Evolutionary conservation across 2,797 vertebrate genomes (phyloP).

Genomic region (Helostoma temminkii): DNA sequence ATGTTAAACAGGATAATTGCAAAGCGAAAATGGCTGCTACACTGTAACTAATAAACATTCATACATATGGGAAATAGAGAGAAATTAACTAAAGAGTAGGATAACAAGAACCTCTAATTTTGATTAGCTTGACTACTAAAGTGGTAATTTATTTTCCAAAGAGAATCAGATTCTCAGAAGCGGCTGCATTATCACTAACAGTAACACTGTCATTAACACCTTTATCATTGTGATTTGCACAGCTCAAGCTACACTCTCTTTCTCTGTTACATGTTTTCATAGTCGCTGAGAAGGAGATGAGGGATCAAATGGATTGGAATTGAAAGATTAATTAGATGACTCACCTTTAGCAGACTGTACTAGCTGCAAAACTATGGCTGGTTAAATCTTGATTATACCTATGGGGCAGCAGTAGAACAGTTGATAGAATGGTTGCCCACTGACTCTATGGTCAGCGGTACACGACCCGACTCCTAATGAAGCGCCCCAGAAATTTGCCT

Average conservation of each 20-base stretch:
- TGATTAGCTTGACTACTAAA: slow-evolving; percentile 54
- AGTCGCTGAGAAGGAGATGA: slow-evolving; percentile 11
- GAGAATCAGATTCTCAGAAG: slow-evolving; percentile 29
- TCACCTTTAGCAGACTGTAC: slow-evolving; percentile 37
- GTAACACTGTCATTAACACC: slow-evolving; percentile 23
- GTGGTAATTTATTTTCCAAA: slow-evolving; percentile 33
- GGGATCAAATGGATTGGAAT: slow-evolving; percentile 55
- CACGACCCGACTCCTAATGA: no score
- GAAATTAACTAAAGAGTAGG: slow-evolving; percentile 32
- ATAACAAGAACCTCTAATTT: slow-evolving; percentile 42
- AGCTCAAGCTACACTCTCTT: neutral
- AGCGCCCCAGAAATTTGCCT: slow-evolving; percentile 50
- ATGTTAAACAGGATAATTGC: no score
- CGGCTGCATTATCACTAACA: slow-evolving; percentile 32
- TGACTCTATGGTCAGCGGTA: no score
- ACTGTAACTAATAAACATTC: slow-evolving; percentile 49
- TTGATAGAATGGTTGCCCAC: no score
- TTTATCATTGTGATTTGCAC: slow-evolving; percentile 51
- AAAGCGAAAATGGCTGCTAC: neutral
- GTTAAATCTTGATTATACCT: slow-evolving; percentile 47
- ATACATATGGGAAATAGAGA: slow-evolving; percentile 20
- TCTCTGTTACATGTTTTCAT: slow-evolving; percentile 47
- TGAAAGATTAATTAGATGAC: slow-evolving; percentile 69
- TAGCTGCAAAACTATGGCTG: slow-evolving; percentile 50
- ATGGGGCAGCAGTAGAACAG: no score